These are phyloP conservation scores for Gambusia yucatana DNA, from an alignment of 2,797 vertebrate species.

Conservation along the genomic window DNA sequence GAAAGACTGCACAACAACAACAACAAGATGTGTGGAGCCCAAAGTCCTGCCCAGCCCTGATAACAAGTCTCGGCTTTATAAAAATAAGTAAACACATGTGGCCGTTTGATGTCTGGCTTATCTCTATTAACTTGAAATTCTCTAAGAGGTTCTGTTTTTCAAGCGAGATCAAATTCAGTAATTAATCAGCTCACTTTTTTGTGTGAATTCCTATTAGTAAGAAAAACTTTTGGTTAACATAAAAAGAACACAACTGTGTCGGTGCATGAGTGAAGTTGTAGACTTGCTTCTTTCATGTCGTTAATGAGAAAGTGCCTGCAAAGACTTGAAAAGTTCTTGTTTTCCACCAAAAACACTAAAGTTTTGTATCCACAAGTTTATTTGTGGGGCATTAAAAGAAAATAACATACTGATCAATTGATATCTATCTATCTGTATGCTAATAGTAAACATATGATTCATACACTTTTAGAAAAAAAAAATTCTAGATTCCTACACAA, in stretches of 20 bases:
- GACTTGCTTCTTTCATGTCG: constrained; percentile 64
- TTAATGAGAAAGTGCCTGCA: constrained; percentile 68
- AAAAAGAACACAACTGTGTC: constrained; percentile 57
- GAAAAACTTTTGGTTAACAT: constrained; percentile 65
- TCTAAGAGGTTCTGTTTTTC: constrained; percentile 63
- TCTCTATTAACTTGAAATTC: constrained; percentile 79
- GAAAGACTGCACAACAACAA: constrained; percentile 78
- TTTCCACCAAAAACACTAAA: constrained; percentile 43
- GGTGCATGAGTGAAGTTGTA: constrained; percentile 52
- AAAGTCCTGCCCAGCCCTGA: constrained; percentile 83
- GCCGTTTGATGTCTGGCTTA: constrained; percentile 82
- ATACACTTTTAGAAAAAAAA: neutral
- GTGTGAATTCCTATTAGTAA: constrained; percentile 52
- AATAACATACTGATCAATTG: no score
- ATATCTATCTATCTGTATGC: neutral
- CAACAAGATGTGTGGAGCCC: constrained; percentile 78
- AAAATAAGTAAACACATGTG: constrained; percentile 81
- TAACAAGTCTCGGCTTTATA: constrained; percentile 81
- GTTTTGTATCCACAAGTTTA: neutral
- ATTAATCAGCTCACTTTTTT: constrained; percentile 71
- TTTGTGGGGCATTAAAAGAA: neutral
- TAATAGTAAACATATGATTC: neutral
- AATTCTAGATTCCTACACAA: neutral
- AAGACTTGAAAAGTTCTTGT: constrained; percentile 59
- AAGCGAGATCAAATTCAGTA: constrained; percentile 75